These are phyloP conservation scores for Drosophila prolongata DNA, from an alignment of 2,888 invertebrate genomes.

Conservation along the genomic window DNA sequence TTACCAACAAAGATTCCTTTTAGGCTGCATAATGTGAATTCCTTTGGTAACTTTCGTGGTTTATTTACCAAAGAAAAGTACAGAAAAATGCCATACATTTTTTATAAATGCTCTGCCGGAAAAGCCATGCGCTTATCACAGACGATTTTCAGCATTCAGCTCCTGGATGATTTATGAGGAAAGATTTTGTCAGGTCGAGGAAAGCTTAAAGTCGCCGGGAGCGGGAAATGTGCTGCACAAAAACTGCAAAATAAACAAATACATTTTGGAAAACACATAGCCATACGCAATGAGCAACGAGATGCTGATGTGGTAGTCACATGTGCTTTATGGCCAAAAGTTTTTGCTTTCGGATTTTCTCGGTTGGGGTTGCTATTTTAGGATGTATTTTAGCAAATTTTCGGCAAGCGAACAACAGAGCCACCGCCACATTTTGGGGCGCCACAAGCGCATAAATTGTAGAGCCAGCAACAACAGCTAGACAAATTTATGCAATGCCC, in stretches of 20 bases:
- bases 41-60: slow-evolving; percentile 27
- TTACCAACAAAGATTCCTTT: background rate
- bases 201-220: slow-evolving; percentile 46
- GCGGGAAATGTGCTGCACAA: slow-evolving; percentile 34
- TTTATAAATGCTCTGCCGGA: slow-evolving; percentile 48
- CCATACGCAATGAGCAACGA: slow-evolving; percentile 17
- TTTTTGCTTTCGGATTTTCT: slow-evolving; percentile 29
- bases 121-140: slow-evolving; percentile 57
- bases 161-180: slow-evolving; percentile 67
- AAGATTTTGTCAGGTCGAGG: slow-evolving; percentile 16
- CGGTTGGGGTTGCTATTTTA: slow-evolving; percentile 20
- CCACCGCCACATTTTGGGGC: slow-evolving; percentile 63
- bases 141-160: slow-evolving; percentile 56
- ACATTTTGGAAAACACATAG: slow-evolving; percentile 19
- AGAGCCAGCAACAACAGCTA: slow-evolving; percentile 54
- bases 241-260: slow-evolving; percentile 48
- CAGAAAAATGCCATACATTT: slow-evolving; percentile 31
- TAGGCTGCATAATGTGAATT: slow-evolving; percentile 1
- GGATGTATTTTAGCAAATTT: slow-evolving; percentile 78
- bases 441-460: slow-evolving; percentile 70
- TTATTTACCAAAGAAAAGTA: slow-evolving; percentile 56
- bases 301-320: slow-evolving; percentile 51
- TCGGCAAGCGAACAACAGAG: slow-evolving; percentile 64
- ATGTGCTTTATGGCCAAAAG: slow-evolving; percentile 74
- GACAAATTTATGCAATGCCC: slow-evolving; percentile 77